Base-by-base conservation (phyloP, 2,888 invertebrate genomes). In the Agrotis ipsilon region DNA sequence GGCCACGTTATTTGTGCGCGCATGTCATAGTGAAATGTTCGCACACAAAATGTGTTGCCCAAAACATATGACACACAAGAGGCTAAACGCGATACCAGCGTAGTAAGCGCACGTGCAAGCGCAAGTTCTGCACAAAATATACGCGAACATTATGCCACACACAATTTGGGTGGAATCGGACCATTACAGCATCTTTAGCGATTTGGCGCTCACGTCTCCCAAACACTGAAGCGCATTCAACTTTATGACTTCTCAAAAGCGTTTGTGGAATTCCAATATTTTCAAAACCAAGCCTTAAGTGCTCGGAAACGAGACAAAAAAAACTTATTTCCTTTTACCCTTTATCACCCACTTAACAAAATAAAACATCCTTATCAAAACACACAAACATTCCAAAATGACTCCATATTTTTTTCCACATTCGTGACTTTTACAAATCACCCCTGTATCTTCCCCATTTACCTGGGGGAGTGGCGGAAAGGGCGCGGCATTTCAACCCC, bases 401-500 rank as follows among this genome's bases (percentile, higher is more conserved):
- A 57, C 69, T 69, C 39, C 49, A 61, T 59, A 70, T 64, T 80
- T 63, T n/a, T 68, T 68, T 63, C 39, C 65, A 68, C 63, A 54
- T 68, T 63, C 82, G 82, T 84, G 84, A 82, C 86, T 84, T 84
- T 85, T 68, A 77, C 65, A 74, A 78, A 75, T 76, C 75, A 84
- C 80, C 84, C 78, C 78, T 48, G 43, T 62, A 61, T 46, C 43
- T 58, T 65, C 69, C 71, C 78, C 64, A 11, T 75, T 66, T 18
- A 75, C 76, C 63, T 74, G 71, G 78, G 79, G 87, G 86, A 75
- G 72, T 81, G 85, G 85, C 81, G 80, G 78, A 87, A 87, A 89
- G 90, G 91, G 90, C 89, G 90, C 87, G 90, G 75, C 83, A 84
- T 87, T 84, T 79, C 71, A 72, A 82, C 84, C 69, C 64, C 61